These are phyloP conservation scores for Tipula confusa DNA, from an alignment of 2,888 invertebrate genomes.

Conservation along the genomic window DNA sequence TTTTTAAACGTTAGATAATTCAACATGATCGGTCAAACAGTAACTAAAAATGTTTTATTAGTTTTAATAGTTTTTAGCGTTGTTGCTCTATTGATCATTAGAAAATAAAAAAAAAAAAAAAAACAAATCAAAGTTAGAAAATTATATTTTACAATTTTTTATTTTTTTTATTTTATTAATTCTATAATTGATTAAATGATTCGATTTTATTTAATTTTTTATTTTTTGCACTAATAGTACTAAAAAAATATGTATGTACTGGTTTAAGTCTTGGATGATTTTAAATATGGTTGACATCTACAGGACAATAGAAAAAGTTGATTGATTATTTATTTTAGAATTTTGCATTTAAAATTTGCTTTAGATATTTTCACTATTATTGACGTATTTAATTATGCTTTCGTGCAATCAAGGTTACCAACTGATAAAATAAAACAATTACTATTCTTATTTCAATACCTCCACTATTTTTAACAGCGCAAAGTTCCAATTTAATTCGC, in stretches of 20 bases:
- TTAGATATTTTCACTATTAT: too few species aligned
- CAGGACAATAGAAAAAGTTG: neutral
- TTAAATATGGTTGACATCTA: neutral
- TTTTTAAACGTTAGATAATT: neutral
- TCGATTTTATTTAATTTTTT: neutral
- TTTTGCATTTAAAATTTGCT: too few species aligned
- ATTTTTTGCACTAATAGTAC: neutral
- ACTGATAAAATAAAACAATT: too few species aligned
- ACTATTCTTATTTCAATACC: too few species aligned
- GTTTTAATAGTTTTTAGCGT: neutral
- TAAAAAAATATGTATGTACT: neutral
- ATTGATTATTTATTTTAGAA: too few species aligned
- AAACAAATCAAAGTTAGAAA: neutral
- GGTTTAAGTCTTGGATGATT: neutral
- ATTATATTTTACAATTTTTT: neutral
- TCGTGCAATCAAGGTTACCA: too few species aligned
- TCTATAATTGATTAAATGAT: conserved; percentile 20
- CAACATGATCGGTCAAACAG: neutral
- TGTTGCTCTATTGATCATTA: neutral
- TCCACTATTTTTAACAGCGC: too few species aligned
- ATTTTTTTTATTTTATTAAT: neutral
- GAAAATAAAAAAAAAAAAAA: neutral
- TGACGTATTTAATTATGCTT: too few species aligned
- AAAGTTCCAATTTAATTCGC: too few species aligned
- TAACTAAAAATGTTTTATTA: neutral